Evolutionary conservation across 2,797 vertebrate genomes (phyloP).

Genomic region (Scarus forsteni): DNA sequence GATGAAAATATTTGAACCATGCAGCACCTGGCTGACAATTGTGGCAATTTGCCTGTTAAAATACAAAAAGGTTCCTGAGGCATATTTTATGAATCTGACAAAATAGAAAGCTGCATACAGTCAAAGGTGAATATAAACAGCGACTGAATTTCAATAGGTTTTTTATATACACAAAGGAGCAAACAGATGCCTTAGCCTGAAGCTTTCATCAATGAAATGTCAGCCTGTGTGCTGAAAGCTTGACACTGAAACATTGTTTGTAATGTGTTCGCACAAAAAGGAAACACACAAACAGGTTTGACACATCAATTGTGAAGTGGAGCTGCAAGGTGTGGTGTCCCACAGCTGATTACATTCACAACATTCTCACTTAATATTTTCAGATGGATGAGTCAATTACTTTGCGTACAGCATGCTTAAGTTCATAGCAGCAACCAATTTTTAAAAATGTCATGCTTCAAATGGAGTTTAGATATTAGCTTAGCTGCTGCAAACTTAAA

Average conservation of each 20-base stretch:
- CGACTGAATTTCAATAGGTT: slow-evolving; percentile 1
- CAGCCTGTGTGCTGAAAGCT: slow-evolving; percentile 8
- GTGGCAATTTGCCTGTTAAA: not conserved
- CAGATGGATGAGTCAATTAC: not conserved
- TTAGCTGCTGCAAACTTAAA: slow-evolving; percentile 2
- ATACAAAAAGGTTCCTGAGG: not conserved
- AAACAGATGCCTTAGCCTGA: slow-evolving; percentile 15
- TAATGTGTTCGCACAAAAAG: slow-evolving; percentile 21
- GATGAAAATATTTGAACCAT: no score
- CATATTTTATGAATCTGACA: not conserved
- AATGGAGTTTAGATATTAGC: not conserved
- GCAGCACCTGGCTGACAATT: not conserved
- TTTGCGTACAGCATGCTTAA: not conserved
- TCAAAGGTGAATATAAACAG: slow-evolving; percentile 1
- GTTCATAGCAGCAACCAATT: not conserved
- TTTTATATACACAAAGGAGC: slow-evolving; percentile 14
- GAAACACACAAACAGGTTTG: not conserved
- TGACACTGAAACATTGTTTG: slow-evolving; percentile 20
- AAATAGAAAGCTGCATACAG: not conserved
- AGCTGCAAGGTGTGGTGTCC: slow-evolving; percentile 18
- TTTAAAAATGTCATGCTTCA: not conserved
- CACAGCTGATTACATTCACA: slow-evolving; percentile 20
- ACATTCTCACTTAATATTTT: not conserved
- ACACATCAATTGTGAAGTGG: slow-evolving; percentile 9
- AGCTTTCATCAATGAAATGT: slow-evolving; percentile 26